phyloP scores from a whole-genome alignment of 1,140 invertebrate species.

The Drosophila watanabei region DNA sequence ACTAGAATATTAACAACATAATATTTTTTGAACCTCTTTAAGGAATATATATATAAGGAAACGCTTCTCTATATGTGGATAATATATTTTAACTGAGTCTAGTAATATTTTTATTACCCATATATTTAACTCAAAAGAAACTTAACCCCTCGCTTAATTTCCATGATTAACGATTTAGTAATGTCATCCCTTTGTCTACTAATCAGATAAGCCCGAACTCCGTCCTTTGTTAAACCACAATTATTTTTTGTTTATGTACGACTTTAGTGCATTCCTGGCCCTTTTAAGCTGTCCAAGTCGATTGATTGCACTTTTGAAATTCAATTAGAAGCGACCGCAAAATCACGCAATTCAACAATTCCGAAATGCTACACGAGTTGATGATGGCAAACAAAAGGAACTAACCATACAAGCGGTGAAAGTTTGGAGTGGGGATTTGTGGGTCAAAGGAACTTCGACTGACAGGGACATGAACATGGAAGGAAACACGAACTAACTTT shows the following conservation, averaged over 20 bases:
- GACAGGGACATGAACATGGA: slow-evolving; percentile 36
- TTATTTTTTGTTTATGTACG: slow-evolving; percentile 8
- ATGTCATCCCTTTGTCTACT: background rate
- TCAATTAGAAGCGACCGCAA: slow-evolving; percentile 61
- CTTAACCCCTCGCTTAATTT: background rate
- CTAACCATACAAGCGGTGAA: background rate
- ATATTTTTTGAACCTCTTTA: no score
- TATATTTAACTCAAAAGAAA: no score
- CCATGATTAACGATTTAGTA: background rate
- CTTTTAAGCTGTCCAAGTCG: slow-evolving; percentile 25
- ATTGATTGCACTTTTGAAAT: slow-evolving; percentile 66
- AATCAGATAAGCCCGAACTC: background rate
- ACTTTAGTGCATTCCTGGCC: slow-evolving; percentile 7
- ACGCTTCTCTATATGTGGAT: no score
- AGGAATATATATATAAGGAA: background rate
- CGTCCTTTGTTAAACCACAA: background rate
- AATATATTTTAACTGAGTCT: background rate
- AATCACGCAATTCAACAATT: slow-evolving; percentile 77
- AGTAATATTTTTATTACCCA: background rate
- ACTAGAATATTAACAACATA: no score
- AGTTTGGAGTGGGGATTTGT: background rate
- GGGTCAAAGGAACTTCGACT: slow-evolving; percentile 18
- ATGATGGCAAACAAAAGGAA: slow-evolving; percentile 26
- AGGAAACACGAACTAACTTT: slow-evolving; percentile 44
- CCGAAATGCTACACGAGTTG: slow-evolving; percentile 34